phyloP scores from a whole-genome alignment of 2,113 vertebrate species.

The Malurus alboscapulatus region DNA sequence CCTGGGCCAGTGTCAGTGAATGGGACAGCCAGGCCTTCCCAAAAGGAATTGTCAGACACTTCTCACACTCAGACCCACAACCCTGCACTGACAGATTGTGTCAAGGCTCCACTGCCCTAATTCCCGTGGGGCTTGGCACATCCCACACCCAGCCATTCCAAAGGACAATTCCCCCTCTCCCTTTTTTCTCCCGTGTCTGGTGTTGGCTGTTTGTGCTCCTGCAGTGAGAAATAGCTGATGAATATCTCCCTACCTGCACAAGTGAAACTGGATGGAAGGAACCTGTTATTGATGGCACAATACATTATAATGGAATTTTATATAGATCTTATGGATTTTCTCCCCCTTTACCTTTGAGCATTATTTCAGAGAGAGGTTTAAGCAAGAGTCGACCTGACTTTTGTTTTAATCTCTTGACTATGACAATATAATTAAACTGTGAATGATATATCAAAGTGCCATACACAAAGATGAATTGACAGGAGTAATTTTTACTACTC shows the following conservation, averaged over 20 bases:
- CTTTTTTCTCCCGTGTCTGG: neutral
- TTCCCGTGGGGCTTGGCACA: neutral
- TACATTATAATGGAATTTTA: conserved; percentile 37
- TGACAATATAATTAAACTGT: conserved; percentile 66
- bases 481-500: conserved; percentile 48
- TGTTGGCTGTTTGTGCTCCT: neutral
- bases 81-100: fast-evolving
- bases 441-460: conserved; percentile 60
- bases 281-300: conserved; percentile 38
- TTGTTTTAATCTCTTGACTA: conserved; percentile 52
- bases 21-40: neutral
- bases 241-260: neutral
- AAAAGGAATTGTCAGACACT: neutral
- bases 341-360: neutral
- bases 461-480: conserved; percentile 47
- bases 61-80: neutral
- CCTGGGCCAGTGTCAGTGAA: fast-evolving
- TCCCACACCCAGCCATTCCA: neutral
- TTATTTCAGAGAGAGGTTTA: conserved; percentile 53
- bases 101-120: neutral
- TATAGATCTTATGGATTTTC: conserved; percentile 49
- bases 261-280: neutral
- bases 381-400: conserved; percentile 30
- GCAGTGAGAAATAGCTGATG: neutral
- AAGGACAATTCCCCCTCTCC: neutral